phyloP scores from a whole-genome alignment of 2,888 invertebrate genomes.

The Podabrus alpinus region DNA sequence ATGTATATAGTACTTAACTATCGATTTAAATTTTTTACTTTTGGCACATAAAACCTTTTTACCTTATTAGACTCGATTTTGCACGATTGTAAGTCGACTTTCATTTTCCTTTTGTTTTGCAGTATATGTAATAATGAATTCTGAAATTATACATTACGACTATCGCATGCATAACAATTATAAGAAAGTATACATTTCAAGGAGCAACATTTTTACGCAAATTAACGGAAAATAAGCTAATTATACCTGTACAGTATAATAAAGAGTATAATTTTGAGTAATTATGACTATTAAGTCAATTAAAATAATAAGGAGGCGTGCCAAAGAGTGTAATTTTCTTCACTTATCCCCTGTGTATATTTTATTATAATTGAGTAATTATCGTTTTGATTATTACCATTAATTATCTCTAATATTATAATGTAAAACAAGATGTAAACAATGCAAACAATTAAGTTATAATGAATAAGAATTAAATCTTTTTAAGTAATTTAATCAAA shows the following conservation, averaged over 20 bases:
- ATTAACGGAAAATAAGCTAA: conserved; percentile 26
- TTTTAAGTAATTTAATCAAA: conserved; percentile 1
- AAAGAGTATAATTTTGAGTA: conserved; percentile 26
- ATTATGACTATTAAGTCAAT: conserved; percentile 40
- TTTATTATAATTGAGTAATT: conserved; percentile 40
- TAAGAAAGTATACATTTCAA: conserved; percentile 13
- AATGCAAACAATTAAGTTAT: neutral
- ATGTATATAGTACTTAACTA: too few species aligned
- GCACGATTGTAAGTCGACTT: neutral
- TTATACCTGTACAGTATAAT: conserved; percentile 23
- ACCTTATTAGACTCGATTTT: too few species aligned
- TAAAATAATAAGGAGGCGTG: conserved; percentile 44
- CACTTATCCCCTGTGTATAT: conserved; percentile 22
- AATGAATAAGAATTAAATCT: neutral
- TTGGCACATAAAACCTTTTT: neutral
- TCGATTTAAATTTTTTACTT: too few species aligned
- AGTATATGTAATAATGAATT: neutral
- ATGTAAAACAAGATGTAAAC: neutral
- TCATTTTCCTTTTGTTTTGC: neutral
- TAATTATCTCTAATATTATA: conserved; percentile 16
- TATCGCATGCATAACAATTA: conserved; percentile 1
- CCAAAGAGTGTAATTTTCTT: conserved; percentile 22
- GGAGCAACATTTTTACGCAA: conserved; percentile 15
- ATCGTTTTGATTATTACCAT: conserved; percentile 22
- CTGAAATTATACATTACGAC: neutral